Conservation (phyloP, 2,797 vertebrate species). For the Florisuga fusca region DNA sequence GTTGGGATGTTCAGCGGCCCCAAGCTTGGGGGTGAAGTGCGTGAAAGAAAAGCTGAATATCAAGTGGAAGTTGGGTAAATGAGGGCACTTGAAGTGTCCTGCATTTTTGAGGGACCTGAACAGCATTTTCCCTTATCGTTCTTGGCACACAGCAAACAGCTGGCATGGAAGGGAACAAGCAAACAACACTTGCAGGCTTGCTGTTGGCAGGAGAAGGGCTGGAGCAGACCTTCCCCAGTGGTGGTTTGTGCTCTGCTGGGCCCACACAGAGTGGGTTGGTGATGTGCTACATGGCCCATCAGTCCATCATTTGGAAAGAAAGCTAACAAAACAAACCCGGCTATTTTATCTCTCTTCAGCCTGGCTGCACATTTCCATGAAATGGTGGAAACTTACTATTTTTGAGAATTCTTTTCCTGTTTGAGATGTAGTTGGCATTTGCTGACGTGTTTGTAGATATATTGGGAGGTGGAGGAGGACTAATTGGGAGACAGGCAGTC, state of each 20-base stretch:
- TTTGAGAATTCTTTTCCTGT: constrained; percentile 44
- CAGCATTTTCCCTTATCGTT: not conserved
- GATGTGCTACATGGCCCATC: not conserved
- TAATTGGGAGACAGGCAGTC: constrained; percentile 36
- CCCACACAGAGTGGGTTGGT: not conserved
- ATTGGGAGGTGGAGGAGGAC: constrained; percentile 36
- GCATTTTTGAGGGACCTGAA: not conserved
- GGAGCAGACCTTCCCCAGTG: not conserved
- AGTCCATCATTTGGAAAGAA: not conserved
- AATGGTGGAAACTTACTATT: constrained; percentile 61
- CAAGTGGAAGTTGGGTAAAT: not conserved
- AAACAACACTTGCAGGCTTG: not conserved
- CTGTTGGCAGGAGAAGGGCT: constrained; percentile 6
- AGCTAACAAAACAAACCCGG: constrained; percentile 32
- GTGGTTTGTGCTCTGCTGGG: not conserved
- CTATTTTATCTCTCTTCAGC: constrained; percentile 33
- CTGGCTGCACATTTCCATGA: constrained; percentile 14
- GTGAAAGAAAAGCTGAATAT: not conserved
- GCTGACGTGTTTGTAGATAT: constrained; percentile 53
- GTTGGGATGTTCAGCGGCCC: not conserved
- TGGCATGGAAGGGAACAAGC: not conserved
- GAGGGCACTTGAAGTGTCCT: not conserved
- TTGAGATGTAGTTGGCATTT: constrained; percentile 59
- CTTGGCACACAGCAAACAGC: not conserved
- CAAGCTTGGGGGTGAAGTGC: rapidly evolving